A percentile compares a stretch with the other conserved stretches of the same genome.
phyloP scores from a whole-genome alignment of 2,113 vertebrate species.

The Rhabdomys dilectus region DNA sequence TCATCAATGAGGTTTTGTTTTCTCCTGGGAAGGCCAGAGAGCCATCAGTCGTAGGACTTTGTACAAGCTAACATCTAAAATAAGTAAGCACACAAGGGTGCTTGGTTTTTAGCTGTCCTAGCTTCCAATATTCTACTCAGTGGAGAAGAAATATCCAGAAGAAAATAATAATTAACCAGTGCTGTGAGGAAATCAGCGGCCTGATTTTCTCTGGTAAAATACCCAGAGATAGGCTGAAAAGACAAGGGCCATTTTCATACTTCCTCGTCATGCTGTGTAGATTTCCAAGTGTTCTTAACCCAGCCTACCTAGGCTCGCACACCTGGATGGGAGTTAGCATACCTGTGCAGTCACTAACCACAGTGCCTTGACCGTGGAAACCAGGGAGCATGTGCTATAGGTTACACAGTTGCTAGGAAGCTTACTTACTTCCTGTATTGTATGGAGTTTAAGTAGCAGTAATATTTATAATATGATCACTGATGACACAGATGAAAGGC shows the following conservation, averaged over 20 bases:
- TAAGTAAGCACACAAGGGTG: conserved; percentile 61
- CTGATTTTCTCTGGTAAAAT: not conserved
- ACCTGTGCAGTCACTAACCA: not conserved
- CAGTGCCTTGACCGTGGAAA: not conserved
- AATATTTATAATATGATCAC: conserved; percentile 4
- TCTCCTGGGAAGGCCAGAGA: conserved; percentile 11
- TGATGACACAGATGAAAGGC: not conserved
- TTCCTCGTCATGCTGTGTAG: not conserved
- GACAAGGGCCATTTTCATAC: not conserved
- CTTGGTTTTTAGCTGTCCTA: conserved; percentile 52
- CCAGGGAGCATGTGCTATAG: not conserved
- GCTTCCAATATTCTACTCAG: conserved; percentile 31
- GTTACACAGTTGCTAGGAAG: not conserved
- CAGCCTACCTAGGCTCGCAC: not conserved
- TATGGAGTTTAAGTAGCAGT: not conserved
- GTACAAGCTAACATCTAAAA: conserved; percentile 54
- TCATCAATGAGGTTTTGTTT: conserved; percentile 52
- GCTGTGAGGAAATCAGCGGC: not conserved
- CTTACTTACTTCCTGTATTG: not conserved
- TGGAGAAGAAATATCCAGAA: conserved; percentile 5
- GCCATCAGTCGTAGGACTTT: conserved; percentile 53
- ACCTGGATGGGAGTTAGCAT: not conserved
- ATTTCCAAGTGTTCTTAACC: conserved; percentile 15
- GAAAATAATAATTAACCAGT: not conserved
- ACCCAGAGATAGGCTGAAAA: not conserved